These are phyloP conservation scores for Diploptera punctata DNA, from an alignment of 2,888 invertebrate species.

Conservation along the genomic window DNA sequence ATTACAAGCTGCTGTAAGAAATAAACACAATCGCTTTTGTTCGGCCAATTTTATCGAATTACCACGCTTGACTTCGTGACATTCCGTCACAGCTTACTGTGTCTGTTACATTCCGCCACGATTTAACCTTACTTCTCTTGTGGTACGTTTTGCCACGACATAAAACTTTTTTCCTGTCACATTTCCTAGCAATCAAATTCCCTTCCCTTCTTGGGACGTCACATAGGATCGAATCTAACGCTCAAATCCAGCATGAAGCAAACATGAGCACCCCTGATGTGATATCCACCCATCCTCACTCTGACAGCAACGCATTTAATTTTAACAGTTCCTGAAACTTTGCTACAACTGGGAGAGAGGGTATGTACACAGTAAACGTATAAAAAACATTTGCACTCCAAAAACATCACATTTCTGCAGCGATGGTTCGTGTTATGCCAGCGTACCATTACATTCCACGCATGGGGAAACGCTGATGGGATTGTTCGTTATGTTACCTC, in stretches of 20 bases:
- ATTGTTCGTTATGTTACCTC: neutral
- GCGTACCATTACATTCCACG: neutral
- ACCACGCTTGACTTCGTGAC: too few species aligned
- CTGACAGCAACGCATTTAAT: conserved; percentile 6
- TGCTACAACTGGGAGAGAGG: neutral
- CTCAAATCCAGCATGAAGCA: neutral
- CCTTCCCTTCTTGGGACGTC: too few species aligned
- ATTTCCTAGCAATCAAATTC: too few species aligned
- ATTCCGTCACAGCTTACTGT: too few species aligned
- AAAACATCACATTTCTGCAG: conserved; percentile 1
- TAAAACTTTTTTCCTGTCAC: too few species aligned
- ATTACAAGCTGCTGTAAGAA: too few species aligned
- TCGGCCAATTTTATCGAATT: too few species aligned
- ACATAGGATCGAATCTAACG: too few species aligned
- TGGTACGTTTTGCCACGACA: too few species aligned
- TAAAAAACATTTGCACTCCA: conserved; percentile 5
- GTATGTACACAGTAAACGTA: neutral
- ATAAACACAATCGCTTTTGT: too few species aligned
- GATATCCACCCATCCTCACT: neutral
- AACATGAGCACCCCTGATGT: neutral
- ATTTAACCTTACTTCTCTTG: too few species aligned
- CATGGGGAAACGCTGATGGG: neutral
- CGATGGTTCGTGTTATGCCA: neutral
- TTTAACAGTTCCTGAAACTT: conserved; percentile 8
- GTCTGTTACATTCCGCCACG: too few species aligned